Base-by-base conservation (phyloP, 2,888 invertebrate species). In the Dugesia japonica region DNA sequence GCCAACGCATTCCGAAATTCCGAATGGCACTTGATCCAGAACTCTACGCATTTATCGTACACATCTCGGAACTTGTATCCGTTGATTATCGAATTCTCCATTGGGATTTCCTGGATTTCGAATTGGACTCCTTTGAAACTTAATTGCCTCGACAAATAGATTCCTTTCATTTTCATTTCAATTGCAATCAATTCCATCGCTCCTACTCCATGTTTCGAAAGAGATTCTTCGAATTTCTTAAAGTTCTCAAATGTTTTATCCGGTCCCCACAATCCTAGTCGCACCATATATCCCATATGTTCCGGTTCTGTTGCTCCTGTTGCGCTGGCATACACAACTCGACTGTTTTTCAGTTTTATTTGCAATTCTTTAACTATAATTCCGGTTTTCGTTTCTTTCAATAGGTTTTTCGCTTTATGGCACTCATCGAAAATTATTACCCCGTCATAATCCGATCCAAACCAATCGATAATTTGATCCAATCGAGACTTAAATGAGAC, bases 131-230 rank as follows among this genome's bases (percentile, higher is more conserved):
- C 98, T 83, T 94, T 91, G 86, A 99, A 99, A 83, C 95, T 95
- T 31, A 99, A 88, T 85, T 98, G 98, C 1, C 98, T 88, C 1
- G 98, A 98, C 81, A 99, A 94, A 86, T 98, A 99, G 90, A 94
- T 93, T 81, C 98, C 98, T 80, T 97, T 89, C 33, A 97, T 82
- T 82, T 99, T 98, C 95, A 98, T 95, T 85, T 98, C 98, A 95
- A 98, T 98, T 4, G 98, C 98, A 13, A 98, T 95, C 79, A 98
- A 91, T 87, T 98, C 98, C 97, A 98, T 98, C 72, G 95, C 97
- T 77, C 97, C 97, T 13, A 98, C 95, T 42, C 97, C 97, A 77
- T 94, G 88, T 84, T 93, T 92, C 83, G 98, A 97, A 0, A 98
- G 94, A 0, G 95, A 93, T 76, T 90, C 89, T 79, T 97, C 94